phyloP scores from a whole-genome alignment of 2,888 invertebrate genomes.

The Latrodectus hesperus region DNA sequence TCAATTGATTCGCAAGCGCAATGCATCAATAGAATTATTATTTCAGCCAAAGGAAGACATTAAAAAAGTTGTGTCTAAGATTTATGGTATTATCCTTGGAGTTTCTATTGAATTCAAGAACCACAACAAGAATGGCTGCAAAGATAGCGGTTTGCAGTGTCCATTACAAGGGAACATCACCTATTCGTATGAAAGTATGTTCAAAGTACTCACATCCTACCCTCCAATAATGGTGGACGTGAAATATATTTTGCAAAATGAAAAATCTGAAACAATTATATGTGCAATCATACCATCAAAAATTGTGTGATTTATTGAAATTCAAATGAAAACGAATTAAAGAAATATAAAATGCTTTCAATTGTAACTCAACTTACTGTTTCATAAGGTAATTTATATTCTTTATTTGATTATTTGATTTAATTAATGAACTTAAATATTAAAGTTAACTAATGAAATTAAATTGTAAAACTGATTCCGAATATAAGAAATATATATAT shows the following conservation, averaged over 20 bases:
- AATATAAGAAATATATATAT: no score
- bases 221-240: not conserved
- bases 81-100: not conserved
- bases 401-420: no score
- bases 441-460: no score
- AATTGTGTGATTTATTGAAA: not conserved
- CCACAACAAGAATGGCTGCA: not conserved
- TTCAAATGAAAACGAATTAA: not conserved
- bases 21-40: not conserved
- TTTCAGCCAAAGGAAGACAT: not conserved
- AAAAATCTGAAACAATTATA: not conserved
- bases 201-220: not conserved
- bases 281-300: not conserved
- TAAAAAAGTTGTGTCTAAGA: not conserved
- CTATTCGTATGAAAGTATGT: not conserved
- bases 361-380: not conserved
- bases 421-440: no score
- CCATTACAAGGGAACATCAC: not conserved
- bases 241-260: not conserved
- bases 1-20: not conserved
- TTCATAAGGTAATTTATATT: not conserved
- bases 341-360: not conserved
- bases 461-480: no score
- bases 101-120: not conserved
- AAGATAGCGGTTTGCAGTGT: not conserved